A percentile compares a stretch with the other conserved stretches of the same genome.
These are phyloP conservation scores for Sepioteuthis lessoniana DNA, from an alignment of 2,888 invertebrate species.

Conservation along the genomic window DNA sequence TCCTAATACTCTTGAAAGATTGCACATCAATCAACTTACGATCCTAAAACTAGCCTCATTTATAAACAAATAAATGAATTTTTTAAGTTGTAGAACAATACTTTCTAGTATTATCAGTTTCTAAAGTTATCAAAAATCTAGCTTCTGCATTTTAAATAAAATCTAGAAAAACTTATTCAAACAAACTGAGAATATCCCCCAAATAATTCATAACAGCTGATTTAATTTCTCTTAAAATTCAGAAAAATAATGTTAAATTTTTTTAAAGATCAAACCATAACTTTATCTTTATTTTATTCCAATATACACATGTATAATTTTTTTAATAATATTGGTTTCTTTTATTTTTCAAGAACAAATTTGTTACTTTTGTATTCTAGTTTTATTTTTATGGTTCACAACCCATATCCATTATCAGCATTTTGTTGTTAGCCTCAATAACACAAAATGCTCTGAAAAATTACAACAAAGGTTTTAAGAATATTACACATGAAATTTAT, in stretches of 20 bases:
- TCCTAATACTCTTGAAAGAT: not conserved
- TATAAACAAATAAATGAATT: not conserved
- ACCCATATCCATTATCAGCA: not conserved
- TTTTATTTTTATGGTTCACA: not conserved
- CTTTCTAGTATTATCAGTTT: not conserved
- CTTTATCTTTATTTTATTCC: not conserved
- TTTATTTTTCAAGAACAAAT: not conserved
- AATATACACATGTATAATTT: no score
- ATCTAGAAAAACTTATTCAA: not conserved
- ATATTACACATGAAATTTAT: not conserved
- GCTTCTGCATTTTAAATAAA: not conserved
- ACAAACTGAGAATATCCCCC: not conserved
- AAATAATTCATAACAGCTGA: not conserved
- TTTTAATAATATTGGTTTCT: not conserved
- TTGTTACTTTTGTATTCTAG: not conserved
- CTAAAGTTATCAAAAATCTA: not conserved
- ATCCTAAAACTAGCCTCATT: not conserved
- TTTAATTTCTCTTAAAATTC: not conserved
- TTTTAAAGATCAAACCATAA: not conserved
- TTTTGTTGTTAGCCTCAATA: not conserved
- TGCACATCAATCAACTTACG: not conserved
- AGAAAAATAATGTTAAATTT: not conserved
- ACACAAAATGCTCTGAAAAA: not conserved
- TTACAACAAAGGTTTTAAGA: not conserved
- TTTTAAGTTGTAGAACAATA: not conserved